These are phyloP conservation scores for Drosophila pandora DNA, from an alignment of 1,140 invertebrate genomes.

Conservation along the genomic window DNA sequence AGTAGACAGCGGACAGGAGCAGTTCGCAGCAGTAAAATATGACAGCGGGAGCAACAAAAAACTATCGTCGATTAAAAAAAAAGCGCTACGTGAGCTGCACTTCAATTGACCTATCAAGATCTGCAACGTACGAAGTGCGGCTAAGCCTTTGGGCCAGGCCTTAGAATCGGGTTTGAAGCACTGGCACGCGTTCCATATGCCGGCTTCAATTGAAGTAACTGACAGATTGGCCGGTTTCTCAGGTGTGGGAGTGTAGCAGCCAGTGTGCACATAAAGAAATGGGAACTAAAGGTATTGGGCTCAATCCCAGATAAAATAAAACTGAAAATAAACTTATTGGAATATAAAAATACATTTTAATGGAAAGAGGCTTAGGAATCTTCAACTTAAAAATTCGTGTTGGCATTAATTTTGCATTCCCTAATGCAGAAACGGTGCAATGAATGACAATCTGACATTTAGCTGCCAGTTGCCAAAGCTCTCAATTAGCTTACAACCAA, in stretches of 20 bases:
- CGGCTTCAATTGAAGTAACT: slow-evolving; percentile 30
- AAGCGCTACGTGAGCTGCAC: slow-evolving; percentile 52
- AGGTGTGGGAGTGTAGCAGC: slow-evolving; percentile 2
- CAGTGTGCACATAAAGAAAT: slow-evolving; percentile 12
- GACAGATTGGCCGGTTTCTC: slow-evolving; percentile 1
- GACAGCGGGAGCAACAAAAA: slow-evolving; percentile 68
- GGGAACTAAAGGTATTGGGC: neutral
- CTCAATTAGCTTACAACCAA: slow-evolving; percentile 61
- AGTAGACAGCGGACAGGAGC: slow-evolving; percentile 15
- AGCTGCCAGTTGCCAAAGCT: slow-evolving; percentile 23
- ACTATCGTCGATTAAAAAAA: slow-evolving; percentile 69
- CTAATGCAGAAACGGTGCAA: slow-evolving; percentile 13
- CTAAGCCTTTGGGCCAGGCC: slow-evolving; percentile 2
- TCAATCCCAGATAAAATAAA: neutral
- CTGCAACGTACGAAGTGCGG: neutral
- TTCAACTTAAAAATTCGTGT: neutral
- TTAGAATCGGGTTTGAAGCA: slow-evolving; percentile 58
- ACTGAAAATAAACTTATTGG: neutral
- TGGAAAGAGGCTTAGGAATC: neutral
- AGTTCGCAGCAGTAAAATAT: slow-evolving; percentile 63
- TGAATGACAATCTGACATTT: slow-evolving; percentile 28
- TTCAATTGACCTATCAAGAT: slow-evolving; percentile 39
- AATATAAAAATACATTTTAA: neutral
- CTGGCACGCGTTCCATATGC: slow-evolving; percentile 60
- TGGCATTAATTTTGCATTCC: slow-evolving; percentile 39